phyloP scores from a whole-genome alignment of 1,140 invertebrate species.

The Hormaphis cornu region DNA sequence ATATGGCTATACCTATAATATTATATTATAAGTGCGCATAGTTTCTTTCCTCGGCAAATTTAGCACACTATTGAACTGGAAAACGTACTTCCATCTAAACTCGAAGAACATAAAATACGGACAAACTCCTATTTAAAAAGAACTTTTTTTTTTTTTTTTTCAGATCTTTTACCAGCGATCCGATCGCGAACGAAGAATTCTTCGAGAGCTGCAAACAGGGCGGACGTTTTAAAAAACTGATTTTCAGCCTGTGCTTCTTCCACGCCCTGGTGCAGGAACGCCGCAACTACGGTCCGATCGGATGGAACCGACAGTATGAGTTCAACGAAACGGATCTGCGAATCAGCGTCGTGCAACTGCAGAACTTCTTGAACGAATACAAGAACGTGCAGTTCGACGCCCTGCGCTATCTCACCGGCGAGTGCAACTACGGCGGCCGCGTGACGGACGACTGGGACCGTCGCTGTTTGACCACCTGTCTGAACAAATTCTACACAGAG shows the following conservation, averaged over 20 bases:
- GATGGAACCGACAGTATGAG: constrained; percentile 92
- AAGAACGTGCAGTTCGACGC: constrained; percentile 80
- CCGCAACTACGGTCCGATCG: constrained; percentile 81
- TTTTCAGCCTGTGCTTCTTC: constrained; percentile 89
- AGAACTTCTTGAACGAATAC: constrained; percentile 34
- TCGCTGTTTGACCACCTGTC: constrained; percentile 70
- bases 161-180: constrained; percentile 73
- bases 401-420: constrained; percentile 79
- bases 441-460: constrained; percentile 94
- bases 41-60: no score
- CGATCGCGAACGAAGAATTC: constrained; percentile 77
- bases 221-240: constrained; percentile 69
- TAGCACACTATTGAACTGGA: no score
- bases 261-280: constrained; percentile 87
- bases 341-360: constrained; percentile 54
- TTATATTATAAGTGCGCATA: no score
- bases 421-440: constrained; percentile 93
- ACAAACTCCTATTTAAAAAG: no score
- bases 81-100: no score
- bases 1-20: no score
- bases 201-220: constrained; percentile 72
- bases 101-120: no score
- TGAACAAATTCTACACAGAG: constrained; percentile 68
- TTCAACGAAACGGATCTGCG: constrained; percentile 91
- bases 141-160: no score